Base-by-base conservation (phyloP, 2,888 invertebrate genomes). In the Drosophila kokeensis region DNA sequence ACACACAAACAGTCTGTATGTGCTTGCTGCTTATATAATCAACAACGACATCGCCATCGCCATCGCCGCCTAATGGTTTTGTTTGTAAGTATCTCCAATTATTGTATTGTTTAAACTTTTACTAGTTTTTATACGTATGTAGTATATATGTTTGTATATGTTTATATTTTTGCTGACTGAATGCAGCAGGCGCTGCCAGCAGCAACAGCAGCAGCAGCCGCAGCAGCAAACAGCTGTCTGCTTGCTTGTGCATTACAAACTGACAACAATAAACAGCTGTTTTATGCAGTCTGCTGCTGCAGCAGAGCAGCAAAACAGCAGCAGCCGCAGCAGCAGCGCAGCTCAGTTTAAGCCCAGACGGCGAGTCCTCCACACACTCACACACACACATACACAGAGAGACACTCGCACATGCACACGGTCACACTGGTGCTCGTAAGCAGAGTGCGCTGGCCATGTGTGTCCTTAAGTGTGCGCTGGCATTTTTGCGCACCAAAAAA, bases 51-150 rank as follows among this genome's bases (percentile, higher is more conserved):
- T 45, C 62, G 65, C 49, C 73, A 71, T 63, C 54, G 38, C 55
- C 55, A 55, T 54, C 78, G 63, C 79, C 67, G 81, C 73, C 87
- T 88, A 86, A 84, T 84, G 89, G 73, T 84, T 87, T 87, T 87
- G 72, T 81, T 68, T 89, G 85, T 85, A 89, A 85, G 85, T 85
- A 85, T 89, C 69, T 68, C 86, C 75, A 83, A 83, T 88, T 45
- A 24, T 45, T 45, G 27, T 45, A 45, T 83, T 88, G 73, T 73
- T 80, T 79, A 75, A 88, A 88, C 74, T 73, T 87, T 79, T 76
- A 73, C 81, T 86, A 67, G 75, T 69, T 73, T 69, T 63, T 60
- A 65, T 45, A 45, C 15, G 24, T 45, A 24, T 32, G 24, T 60
- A 71, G 36, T 21, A 3, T 15, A 32, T 50, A 24, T 10, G 30